A percentile compares a stretch with the other conserved stretches of the same genome.
Conservation (phyloP, 1,140 invertebrate genomes). For the Trichoplusia ni region DNA sequence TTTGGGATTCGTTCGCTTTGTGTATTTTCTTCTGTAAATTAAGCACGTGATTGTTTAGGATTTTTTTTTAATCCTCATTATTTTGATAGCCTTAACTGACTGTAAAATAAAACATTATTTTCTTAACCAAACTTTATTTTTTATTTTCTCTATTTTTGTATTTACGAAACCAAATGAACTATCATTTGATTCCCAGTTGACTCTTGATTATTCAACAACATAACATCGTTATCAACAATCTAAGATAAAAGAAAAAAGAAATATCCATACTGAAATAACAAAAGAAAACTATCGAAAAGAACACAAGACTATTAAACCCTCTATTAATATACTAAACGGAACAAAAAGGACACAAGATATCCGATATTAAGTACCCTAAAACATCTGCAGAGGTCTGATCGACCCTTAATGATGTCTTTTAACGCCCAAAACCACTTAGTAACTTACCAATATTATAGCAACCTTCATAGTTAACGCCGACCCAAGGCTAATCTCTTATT, state of each 20-base stretch:
- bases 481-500: conserved; percentile 38
- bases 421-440: conserved; percentile 32
- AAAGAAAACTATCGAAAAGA: background rate
- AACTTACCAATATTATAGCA: conserved; percentile 37
- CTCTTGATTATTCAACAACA: too few species aligned
- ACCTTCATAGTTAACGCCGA: conserved; percentile 31
- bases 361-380: conserved; percentile 18
- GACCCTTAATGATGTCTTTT: conserved; percentile 28
- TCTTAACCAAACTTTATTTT: too few species aligned
- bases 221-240: too few species aligned
- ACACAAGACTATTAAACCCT: background rate
- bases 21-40: background rate
- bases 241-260: too few species aligned
- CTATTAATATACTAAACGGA: background rate
- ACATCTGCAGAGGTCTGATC: conserved; percentile 24
- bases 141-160: too few species aligned
- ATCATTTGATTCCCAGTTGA: too few species aligned
- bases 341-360: conserved; percentile 18
- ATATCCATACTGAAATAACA: too few species aligned
- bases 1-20: background rate
- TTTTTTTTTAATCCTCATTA: too few species aligned
- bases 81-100: too few species aligned
- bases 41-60: background rate
- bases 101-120: too few species aligned
- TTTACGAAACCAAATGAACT: too few species aligned